A percentile compares a stretch with the other conserved stretches of the same genome.
Evolutionary conservation across 1,140 invertebrate species (phyloP).

Genomic region (Caenorhabditis inopinata): DNA sequence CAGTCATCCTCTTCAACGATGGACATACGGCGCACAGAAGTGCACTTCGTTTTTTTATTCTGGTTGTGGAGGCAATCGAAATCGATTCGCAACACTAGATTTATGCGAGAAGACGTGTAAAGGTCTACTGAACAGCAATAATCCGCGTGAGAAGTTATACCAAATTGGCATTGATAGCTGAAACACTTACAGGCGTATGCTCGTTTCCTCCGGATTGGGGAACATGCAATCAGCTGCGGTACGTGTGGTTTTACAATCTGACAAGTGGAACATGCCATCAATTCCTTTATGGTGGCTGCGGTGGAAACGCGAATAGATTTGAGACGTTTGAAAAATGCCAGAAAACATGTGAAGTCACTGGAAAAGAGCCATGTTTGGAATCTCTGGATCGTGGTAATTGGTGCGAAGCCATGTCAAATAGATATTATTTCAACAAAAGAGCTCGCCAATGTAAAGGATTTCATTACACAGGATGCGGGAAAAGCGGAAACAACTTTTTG

Average conservation of each 20-base stretch:
- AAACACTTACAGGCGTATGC: slow-evolving; percentile 55
- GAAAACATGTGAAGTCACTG: slow-evolving; percentile 58
- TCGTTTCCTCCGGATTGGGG: slow-evolving; percentile 59
- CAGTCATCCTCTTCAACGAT: slow-evolving; percentile 57
- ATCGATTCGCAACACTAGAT: slow-evolving; percentile 61
- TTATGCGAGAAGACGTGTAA: slow-evolving; percentile 50
- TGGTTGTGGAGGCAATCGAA: slow-evolving; percentile 68
- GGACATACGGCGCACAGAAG: slow-evolving; percentile 62
- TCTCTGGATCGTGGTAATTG: slow-evolving; percentile 56
- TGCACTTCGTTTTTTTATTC: slow-evolving; percentile 67
- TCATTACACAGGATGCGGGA: slow-evolving; percentile 61
- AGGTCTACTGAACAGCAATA: slow-evolving; percentile 47
- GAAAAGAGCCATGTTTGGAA: slow-evolving; percentile 55
- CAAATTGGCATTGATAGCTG: slow-evolving; percentile 15
- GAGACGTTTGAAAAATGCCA: slow-evolving; percentile 58
- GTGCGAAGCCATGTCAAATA: slow-evolving; percentile 61
- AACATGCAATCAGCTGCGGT: slow-evolving; percentile 57
- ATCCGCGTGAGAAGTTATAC: slow-evolving; percentile 44
- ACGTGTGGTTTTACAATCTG: slow-evolving; percentile 62
- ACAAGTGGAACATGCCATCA: slow-evolving; percentile 58
- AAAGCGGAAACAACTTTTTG: slow-evolving; percentile 58
- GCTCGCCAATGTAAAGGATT: slow-evolving; percentile 58
- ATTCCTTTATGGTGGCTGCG: slow-evolving; percentile 61
- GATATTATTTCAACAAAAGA: slow-evolving; percentile 57
- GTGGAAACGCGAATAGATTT: slow-evolving; percentile 59